A percentile compares a stretch with the other conserved stretches of the same genome.
Conservation (phyloP, 2,797 vertebrate species). For the Buphagus erythrorhynchus region DNA sequence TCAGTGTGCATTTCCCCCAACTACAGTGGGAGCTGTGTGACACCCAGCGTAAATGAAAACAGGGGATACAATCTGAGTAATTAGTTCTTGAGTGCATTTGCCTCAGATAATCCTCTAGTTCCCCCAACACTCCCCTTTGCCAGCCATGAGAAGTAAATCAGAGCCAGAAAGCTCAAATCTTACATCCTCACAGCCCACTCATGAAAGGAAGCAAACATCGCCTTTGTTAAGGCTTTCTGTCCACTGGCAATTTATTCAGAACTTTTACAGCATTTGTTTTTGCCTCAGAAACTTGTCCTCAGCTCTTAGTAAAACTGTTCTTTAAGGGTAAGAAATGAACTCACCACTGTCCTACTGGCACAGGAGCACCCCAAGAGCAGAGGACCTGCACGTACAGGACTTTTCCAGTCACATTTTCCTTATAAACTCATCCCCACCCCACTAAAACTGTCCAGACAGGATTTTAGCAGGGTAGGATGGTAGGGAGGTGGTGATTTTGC, state of each 20-base stretch:
- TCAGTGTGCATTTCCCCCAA: background rate
- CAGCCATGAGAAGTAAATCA: background rate
- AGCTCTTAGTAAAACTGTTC: background rate
- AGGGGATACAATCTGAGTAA: background rate
- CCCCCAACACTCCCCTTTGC: background rate
- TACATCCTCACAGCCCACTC: background rate
- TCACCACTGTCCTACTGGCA: background rate
- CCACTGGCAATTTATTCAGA: background rate
- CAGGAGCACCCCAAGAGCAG: background rate
- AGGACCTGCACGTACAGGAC: fast-evolving
- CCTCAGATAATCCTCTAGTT: background rate
- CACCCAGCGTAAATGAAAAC: background rate
- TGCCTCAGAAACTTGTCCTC: background rate
- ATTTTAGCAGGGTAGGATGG: background rate
- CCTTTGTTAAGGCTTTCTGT: background rate
- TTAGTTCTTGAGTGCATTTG: background rate
- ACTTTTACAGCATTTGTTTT: background rate
- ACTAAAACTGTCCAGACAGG: background rate
- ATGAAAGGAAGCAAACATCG: background rate
- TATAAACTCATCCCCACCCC: background rate
- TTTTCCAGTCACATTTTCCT: background rate
- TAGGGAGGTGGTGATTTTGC: background rate
- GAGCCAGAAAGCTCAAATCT: background rate
- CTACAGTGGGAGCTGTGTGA: background rate
- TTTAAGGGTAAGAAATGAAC: fast-evolving